Base-by-base conservation (phyloP, 2,888 invertebrate genomes). In the Cetonia aurata region DNA sequence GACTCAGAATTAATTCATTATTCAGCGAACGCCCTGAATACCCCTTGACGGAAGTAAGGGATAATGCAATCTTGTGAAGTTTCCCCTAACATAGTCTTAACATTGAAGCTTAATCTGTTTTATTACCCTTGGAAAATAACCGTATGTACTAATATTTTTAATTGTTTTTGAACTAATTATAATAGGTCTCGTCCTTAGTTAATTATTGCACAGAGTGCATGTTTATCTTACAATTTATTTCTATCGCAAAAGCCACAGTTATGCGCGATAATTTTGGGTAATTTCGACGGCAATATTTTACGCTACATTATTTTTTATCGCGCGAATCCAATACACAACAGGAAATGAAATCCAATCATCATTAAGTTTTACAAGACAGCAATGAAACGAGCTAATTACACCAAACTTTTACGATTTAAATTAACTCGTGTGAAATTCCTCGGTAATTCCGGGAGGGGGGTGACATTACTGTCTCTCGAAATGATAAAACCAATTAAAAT, bases 1-100 rank as follows among this genome's bases (percentile, higher is more conserved):
- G 69, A 62, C 41, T 52, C 53, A 13, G 50, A 60, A 44, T 53
- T 69, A 69, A 69, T 69, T 69, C 69, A 69, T 69, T 69, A 69
- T 69, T 69, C 69, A 69, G 69, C 13, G 53, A 69, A 60, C 62
- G 69, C 17, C 50, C 50, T 37, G 53, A 62, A 55, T 62, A 69
- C 69, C 59, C 52, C 44, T 50, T 50, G 50, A 17, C 37, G 62
- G 62, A 17, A 41, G 69, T 60, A 69, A 62, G 69, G 69, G 62
- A 53, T 69, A 65, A 50, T 65, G 15, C 53, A 69, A 55, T 55
- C 60, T 53, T 44, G 46, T 62, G 17, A 46, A 62, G 50, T 8
- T 37, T 44, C 13, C 2, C 48, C 37, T 37, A 52, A 69, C 60
- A 69, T 59, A 15, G 59, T 52, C 52, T 52, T 17, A 55, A 53